phyloP scores from a whole-genome alignment of 2,113 vertebrate species.

The Phaethon lepturus region DNA sequence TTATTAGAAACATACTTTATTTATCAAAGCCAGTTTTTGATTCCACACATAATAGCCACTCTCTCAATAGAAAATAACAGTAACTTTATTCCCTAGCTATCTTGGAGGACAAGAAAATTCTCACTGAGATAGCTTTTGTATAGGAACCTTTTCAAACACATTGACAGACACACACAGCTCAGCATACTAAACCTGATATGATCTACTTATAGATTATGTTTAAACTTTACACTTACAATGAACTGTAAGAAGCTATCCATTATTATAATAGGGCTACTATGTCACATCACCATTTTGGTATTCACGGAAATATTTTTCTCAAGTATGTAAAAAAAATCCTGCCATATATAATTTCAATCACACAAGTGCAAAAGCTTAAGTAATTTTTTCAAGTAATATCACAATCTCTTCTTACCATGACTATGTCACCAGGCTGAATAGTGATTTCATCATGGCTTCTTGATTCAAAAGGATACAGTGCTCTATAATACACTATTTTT shows the following conservation, averaged over 20 bases:
- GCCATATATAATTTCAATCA: background rate
- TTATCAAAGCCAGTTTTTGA: background rate
- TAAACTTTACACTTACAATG: background rate
- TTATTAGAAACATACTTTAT: background rate
- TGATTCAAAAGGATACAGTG: slow-evolving; percentile 95
- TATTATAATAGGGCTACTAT: background rate
- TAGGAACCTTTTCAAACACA: background rate
- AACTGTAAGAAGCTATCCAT: background rate
- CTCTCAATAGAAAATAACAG: background rate
- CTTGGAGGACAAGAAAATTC: background rate
- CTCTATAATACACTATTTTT: slow-evolving; percentile 95
- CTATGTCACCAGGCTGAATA: slow-evolving; percentile 93
- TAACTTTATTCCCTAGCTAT: background rate
- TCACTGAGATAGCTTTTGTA: background rate
- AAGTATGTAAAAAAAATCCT: background rate
- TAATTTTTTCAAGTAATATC: background rate
- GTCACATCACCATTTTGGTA: background rate
- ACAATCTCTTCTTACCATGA: slow-evolving; percentile 86
- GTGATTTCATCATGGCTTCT: slow-evolving; percentile 97
- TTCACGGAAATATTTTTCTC: background rate
- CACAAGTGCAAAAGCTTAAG: background rate
- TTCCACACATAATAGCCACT: background rate
- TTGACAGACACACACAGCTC: background rate
- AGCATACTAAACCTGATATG: background rate
- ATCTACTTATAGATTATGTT: background rate